phyloP scores from a whole-genome alignment of 2,888 invertebrate genomes.

The Drosophila kokeensis region DNA sequence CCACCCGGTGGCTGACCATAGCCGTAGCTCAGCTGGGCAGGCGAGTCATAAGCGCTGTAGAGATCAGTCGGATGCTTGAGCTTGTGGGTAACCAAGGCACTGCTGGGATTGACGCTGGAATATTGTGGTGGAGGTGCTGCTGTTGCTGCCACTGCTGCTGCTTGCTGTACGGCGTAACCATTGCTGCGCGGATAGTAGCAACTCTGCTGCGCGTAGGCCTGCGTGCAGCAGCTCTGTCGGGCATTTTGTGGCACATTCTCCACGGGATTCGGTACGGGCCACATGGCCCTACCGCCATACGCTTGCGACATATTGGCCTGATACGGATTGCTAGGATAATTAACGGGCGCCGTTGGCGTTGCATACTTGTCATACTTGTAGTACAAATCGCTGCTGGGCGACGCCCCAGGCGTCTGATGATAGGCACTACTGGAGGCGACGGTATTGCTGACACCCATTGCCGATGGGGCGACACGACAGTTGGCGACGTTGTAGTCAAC shows the following conservation, averaged over 20 bases:
- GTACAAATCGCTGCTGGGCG: conserved; percentile 43
- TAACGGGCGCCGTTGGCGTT: conserved; percentile 20
- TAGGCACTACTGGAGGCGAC: conserved; percentile 30
- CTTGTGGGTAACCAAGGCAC: conserved; percentile 49
- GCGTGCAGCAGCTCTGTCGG: conserved; percentile 79
- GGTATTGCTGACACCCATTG: conserved; percentile 23
- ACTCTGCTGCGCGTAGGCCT: conserved; percentile 72
- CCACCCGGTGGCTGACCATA: conserved; percentile 26
- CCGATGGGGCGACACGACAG: conserved; percentile 46
- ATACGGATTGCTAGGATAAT: conserved; percentile 57
- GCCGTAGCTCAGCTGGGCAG: conserved; percentile 54
- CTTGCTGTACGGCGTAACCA: conserved; percentile 42
- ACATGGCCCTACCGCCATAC: conserved; percentile 61
- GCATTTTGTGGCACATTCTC: conserved; percentile 41
- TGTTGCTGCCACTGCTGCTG: neutral
- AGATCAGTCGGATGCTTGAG: conserved; percentile 80
- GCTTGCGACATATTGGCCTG: conserved; percentile 47
- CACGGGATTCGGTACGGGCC: conserved; percentile 46
- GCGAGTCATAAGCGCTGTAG: conserved; percentile 67
- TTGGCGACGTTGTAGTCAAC: conserved; percentile 70
- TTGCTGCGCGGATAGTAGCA: conserved; percentile 74
- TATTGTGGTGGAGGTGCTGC: conserved; percentile 41
- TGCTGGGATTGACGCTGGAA: conserved; percentile 21
- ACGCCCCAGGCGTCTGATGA: conserved; percentile 42
- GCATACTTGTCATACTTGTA: conserved; percentile 79